These are phyloP conservation scores for Lerema accius DNA, from an alignment of 1,140 invertebrate genomes.

Conservation along the genomic window DNA sequence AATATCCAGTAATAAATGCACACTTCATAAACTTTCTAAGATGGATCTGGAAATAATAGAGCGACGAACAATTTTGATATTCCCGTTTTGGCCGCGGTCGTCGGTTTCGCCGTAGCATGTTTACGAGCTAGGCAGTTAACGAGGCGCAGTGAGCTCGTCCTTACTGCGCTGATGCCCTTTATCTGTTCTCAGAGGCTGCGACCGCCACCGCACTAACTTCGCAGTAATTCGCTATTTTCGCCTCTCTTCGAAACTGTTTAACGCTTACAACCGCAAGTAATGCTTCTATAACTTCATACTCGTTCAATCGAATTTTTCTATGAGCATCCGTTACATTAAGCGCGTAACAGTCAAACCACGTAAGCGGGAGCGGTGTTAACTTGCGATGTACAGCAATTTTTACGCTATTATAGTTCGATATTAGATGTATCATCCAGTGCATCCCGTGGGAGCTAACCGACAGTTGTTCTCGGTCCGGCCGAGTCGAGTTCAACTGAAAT, in stretches of 20 bases:
- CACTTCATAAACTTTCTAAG: not conserved
- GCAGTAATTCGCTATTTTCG: slow-evolving; percentile 71
- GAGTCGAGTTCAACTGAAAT: slow-evolving; percentile 26
- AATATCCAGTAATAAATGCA: not conserved
- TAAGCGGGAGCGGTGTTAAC: too few species aligned
- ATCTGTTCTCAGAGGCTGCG: slow-evolving; percentile 73
- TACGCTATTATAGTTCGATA: too few species aligned
- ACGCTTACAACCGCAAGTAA: slow-evolving; percentile 45
- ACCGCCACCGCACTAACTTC: slow-evolving; percentile 62
- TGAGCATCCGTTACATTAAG: not conserved
- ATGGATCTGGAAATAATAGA: not conserved
- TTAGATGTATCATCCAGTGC: too few species aligned
- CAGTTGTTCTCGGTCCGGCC: not conserved
- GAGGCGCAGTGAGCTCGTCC: slow-evolving; percentile 56
- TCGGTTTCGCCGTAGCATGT: slow-evolving; percentile 69
- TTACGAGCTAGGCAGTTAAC: slow-evolving; percentile 73
- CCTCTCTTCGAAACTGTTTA: slow-evolving; percentile 60
- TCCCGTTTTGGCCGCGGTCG: slow-evolving; percentile 9
- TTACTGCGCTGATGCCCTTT: slow-evolving; percentile 67
- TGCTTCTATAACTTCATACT: slow-evolving; percentile 57
- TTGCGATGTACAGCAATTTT: not conserved
- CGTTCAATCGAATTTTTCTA: slow-evolving; percentile 25
- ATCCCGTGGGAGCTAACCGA: not conserved
- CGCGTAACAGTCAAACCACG: too few species aligned
- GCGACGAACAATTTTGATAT: not conserved